A percentile compares a stretch with the other conserved stretches of the same genome.
phyloP scores from a whole-genome alignment of 2,888 invertebrate genomes.

The Graphium colonna region DNA sequence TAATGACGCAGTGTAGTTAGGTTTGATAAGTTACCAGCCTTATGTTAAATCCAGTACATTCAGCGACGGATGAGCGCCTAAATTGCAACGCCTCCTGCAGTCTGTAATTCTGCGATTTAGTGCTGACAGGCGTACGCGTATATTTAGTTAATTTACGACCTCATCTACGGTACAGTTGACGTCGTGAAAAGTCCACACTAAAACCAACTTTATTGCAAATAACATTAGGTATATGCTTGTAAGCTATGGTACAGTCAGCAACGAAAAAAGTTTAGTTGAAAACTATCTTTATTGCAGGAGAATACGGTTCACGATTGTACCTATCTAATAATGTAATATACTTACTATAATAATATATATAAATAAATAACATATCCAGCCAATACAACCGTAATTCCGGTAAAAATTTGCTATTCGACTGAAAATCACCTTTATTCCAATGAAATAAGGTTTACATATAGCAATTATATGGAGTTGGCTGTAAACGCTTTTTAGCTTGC shows the following conservation, averaged over 20 bases:
- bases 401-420: neutral
- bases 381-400: neutral
- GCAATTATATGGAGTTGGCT: neutral
- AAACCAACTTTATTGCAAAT: slow-evolving; percentile 2
- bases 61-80: slow-evolving; percentile 17
- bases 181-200: neutral
- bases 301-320: neutral
- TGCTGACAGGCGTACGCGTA: slow-evolving; percentile 10
- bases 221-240: neutral
- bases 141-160: slow-evolving; percentile 22
- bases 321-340: neutral
- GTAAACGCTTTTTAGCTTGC: neutral
- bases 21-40: too few species aligned
- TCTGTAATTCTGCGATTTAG: slow-evolving; percentile 16
- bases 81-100: slow-evolving; percentile 11
- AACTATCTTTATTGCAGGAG: too few species aligned
- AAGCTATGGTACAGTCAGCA: neutral
- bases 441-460: neutral
- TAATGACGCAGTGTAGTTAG: too few species aligned
- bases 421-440: neutral
- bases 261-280: too few species aligned
- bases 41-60: slow-evolving; percentile 1
- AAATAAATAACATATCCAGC: too few species aligned
- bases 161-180: slow-evolving; percentile 4
- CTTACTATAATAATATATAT: neutral